A percentile compares a stretch with the other conserved stretches of the same genome.
Conservation (phyloP, 2,113 vertebrate species). For the Nipponia nippon region DNA sequence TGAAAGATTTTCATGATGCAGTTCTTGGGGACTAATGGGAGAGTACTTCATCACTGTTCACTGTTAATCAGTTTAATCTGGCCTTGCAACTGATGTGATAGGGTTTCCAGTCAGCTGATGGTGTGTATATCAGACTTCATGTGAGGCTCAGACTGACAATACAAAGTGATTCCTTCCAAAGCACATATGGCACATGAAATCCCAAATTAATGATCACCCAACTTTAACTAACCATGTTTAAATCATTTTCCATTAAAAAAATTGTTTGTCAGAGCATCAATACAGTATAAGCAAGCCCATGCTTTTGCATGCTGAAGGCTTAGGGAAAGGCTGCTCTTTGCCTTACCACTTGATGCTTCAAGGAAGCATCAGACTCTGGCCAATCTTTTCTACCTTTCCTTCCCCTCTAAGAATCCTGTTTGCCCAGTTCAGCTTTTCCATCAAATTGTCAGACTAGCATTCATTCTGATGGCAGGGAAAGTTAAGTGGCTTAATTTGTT, state of each 20-base stretch:
- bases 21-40: background rate
- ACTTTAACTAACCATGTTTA: background rate
- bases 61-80: background rate
- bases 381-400: background rate
- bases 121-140: background rate
- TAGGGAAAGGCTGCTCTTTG: background rate
- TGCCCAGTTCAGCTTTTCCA: background rate
- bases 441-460: background rate
- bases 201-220: background rate
- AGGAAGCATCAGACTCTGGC: background rate
- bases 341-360: background rate
- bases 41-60: background rate
- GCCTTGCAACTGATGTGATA: background rate
- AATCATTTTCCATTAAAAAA: background rate
- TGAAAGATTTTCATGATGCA: background rate
- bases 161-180: background rate
- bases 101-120: conserved; percentile 40
- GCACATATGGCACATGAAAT: background rate
- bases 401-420: background rate
- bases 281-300: background rate
- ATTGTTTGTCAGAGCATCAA: background rate
- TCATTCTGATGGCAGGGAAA: background rate
- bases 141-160: background rate
- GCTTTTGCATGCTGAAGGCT: background rate
- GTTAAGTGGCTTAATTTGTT: background rate